These are phyloP conservation scores for Hiodon tergisus DNA, from an alignment of 2,113 vertebrate species.

Conservation along the genomic window DNA sequence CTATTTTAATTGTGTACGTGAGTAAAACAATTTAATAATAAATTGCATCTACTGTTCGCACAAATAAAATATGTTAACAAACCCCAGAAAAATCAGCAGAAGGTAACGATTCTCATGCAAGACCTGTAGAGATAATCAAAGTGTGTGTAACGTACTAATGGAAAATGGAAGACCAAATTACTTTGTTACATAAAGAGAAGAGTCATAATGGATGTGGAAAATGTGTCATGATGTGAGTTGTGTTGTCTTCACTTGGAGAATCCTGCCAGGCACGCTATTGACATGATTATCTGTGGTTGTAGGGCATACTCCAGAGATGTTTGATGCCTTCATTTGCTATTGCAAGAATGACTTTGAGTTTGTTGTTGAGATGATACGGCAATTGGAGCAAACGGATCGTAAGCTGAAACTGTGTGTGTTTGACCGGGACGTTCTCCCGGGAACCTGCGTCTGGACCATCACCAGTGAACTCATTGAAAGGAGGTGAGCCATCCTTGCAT, in stretches of 20 bases:
- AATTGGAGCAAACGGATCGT: slow-evolving; percentile 80
- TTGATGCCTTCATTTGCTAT: slow-evolving; percentile 98
- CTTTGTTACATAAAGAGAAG: too few relatives aligned
- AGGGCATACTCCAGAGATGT: slow-evolving; percentile 73
- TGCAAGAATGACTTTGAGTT: slow-evolving; percentile 84
- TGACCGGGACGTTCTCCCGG: slow-evolving; percentile 89
- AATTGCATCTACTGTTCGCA: too few relatives aligned
- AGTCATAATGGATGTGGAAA: too few relatives aligned
- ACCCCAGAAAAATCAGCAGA: too few relatives aligned
- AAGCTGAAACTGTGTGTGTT: slow-evolving; percentile 90
- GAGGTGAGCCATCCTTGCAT: slow-evolving; percentile 56
- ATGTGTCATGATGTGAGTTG: not conserved
- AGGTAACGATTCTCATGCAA: too few relatives aligned
- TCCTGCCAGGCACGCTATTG: not conserved
- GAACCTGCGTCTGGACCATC: slow-evolving; percentile 91
- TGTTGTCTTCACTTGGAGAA: not conserved
- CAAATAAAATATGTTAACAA: too few relatives aligned
- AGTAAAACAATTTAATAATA: too few relatives aligned
- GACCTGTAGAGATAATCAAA: too few relatives aligned
- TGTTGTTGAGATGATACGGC: slow-evolving; percentile 89
- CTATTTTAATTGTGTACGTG: too few relatives aligned
- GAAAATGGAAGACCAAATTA: too few relatives aligned
- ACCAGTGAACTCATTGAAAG: slow-evolving; percentile 91
- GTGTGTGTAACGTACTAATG: too few relatives aligned
- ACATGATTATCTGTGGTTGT: slow-evolving; percentile 20